Conservation (phyloP, 2,888 invertebrate species). For the Scaptomyza cyrtandrae region DNA sequence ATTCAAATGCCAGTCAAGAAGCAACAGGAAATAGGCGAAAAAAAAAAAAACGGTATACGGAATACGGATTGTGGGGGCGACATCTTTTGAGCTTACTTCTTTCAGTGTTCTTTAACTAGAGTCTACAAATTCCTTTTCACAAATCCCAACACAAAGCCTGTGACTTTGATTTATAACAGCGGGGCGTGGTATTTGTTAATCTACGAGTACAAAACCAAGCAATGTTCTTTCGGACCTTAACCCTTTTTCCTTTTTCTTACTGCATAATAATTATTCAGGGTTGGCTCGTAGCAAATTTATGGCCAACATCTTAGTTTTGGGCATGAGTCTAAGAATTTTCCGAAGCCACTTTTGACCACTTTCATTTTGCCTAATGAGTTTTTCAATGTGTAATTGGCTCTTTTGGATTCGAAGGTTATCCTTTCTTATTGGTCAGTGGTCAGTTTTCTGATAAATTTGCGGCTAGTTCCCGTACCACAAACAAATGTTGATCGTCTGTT, state of each 20-base stretch:
- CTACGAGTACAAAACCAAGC: conserved; percentile 50
- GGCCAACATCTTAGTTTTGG: conserved; percentile 53
- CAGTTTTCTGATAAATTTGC: conserved; percentile 42
- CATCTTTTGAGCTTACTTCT: conserved; percentile 16
- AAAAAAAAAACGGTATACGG: neutral
- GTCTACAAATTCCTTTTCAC: conserved; percentile 73
- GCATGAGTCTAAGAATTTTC: conserved; percentile 34
- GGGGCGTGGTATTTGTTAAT: conserved; percentile 77
- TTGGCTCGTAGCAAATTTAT: conserved; percentile 51
- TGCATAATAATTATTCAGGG: conserved; percentile 68
- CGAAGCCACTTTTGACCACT: conserved; percentile 36
- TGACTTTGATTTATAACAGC: conserved; percentile 78
- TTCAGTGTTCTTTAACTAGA: conserved; percentile 17
- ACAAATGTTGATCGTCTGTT: conserved; percentile 32
- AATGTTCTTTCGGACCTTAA: conserved; percentile 39
- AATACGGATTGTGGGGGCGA: conserved; percentile 6
- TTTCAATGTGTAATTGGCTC: conserved; percentile 55
- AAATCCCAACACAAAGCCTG: conserved; percentile 74
- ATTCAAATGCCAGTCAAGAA: conserved; percentile 63
- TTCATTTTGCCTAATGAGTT: conserved; percentile 59
- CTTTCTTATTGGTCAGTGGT: conserved; percentile 26
- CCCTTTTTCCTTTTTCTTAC: conserved; percentile 34
- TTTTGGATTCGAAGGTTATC: conserved; percentile 4
- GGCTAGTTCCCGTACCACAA: conserved; percentile 11
- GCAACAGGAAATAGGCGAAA: conserved; percentile 66